Conservation (phyloP, 2,797 vertebrate genomes). For the Anniella stebbinsi region DNA sequence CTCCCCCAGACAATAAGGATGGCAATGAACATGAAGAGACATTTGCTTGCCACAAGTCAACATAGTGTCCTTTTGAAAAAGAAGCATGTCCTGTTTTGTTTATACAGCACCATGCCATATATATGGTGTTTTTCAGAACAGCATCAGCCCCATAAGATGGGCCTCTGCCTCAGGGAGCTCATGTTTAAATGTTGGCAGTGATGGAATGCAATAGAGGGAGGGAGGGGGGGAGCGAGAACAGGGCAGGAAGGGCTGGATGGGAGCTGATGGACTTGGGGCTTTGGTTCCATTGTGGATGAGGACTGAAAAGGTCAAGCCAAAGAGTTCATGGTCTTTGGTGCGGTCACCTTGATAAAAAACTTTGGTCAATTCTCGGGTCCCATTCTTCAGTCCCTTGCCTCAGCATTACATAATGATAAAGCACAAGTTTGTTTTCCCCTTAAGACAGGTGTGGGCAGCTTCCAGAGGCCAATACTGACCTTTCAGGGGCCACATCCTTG, state of each 20-base stretch:
- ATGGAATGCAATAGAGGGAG: neutral
- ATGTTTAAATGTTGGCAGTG: neutral
- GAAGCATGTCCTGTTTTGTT: neutral
- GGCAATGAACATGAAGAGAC: neutral
- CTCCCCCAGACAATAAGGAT: neutral
- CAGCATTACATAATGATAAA: neutral
- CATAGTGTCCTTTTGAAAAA: neutral
- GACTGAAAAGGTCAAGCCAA: neutral
- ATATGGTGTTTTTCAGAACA: neutral
- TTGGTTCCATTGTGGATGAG: neutral
- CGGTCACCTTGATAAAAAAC: neutral
- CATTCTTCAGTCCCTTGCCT: neutral
- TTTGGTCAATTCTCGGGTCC: neutral
- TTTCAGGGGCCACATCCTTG: too few species aligned
- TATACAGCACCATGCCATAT: neutral
- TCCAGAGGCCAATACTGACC: too few species aligned
- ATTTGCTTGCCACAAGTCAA: neutral
- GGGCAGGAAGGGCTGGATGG: neutral
- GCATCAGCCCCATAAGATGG: neutral
- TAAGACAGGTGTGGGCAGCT: neutral
- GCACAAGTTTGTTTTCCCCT: constrained; percentile 5
- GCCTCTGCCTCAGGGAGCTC: neutral
- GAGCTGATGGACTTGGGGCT: neutral
- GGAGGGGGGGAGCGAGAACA: neutral
- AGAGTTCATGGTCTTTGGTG: neutral